Evolutionary conservation across 2,888 invertebrate genomes (phyloP).

Genomic region (Marasmarcha lunaedactyla): DNA sequence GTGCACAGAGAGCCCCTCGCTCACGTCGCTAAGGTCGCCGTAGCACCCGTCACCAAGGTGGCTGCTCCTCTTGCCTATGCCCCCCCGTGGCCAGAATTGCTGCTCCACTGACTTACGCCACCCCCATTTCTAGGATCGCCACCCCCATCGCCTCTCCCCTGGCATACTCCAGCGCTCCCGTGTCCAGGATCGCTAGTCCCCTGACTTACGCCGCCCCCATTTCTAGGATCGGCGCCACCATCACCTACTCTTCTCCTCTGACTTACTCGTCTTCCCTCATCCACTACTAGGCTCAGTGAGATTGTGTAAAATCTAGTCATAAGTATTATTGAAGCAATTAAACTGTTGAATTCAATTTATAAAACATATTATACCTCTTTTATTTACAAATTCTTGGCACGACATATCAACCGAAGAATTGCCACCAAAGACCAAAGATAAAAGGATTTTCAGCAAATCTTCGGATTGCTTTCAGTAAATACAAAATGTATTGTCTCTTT

Average conservation of each 20-base stretch:
- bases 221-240: constrained; percentile 11
- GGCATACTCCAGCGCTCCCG: constrained; percentile 23
- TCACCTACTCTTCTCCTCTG: constrained; percentile 1
- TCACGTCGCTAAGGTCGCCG: constrained; percentile 23
- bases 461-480: no score
- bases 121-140: constrained; percentile 20
- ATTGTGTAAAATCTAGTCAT: background rate
- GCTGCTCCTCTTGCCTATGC: constrained; percentile 30
- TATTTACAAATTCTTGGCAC: no score
- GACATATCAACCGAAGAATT: no score
- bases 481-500: no score
- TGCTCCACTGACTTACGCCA: constrained; percentile 27
- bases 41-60: constrained; percentile 29
- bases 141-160: constrained; percentile 1
- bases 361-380: no score
- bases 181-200: constrained; percentile 29
- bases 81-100: constrained; percentile 31
- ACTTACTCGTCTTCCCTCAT: background rate
- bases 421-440: no score
- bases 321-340: background rate
- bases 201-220: constrained; percentile 27
- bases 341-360: no score
- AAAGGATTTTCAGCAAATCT: no score
- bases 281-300: background rate
- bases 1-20: constrained; percentile 4